These are phyloP conservation scores for Ciconia maguari DNA, from an alignment of 2,113 vertebrate species.

Conservation along the genomic window DNA sequence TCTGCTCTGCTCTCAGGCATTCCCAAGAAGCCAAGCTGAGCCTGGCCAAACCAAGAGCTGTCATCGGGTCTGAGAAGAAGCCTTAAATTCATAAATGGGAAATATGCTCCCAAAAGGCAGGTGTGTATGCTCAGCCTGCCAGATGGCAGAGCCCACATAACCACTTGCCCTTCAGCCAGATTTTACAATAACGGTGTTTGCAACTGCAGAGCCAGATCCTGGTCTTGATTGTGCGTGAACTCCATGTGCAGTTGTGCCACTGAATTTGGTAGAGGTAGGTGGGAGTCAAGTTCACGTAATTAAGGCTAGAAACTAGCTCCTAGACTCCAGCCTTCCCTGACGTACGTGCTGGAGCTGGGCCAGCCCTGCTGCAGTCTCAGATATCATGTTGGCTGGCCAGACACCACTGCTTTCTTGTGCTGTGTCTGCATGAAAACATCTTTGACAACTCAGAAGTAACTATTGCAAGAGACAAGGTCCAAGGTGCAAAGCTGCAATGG, in stretches of 20 bases:
- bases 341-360: neutral
- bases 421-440: neutral
- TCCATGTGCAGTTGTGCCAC: neutral
- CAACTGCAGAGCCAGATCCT: neutral
- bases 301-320: neutral
- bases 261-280: neutral
- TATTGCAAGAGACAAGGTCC: neutral
- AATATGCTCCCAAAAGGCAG: neutral
- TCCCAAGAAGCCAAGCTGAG: neutral
- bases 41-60: neutral
- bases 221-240: neutral
- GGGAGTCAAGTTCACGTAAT: accelerated
- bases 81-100: neutral
- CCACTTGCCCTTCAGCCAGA: neutral
- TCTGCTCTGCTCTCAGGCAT: neutral
- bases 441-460: neutral
- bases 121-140: neutral
- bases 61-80: neutral
- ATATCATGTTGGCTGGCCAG: neutral
- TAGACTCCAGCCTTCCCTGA: neutral
- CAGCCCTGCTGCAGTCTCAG: neutral
- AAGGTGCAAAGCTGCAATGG: neutral
- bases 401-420: neutral
- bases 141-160: neutral
- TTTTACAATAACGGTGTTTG: neutral